Base-by-base conservation (phyloP, 2,888 invertebrate species). In the Linnaemya tessellans region DNA sequence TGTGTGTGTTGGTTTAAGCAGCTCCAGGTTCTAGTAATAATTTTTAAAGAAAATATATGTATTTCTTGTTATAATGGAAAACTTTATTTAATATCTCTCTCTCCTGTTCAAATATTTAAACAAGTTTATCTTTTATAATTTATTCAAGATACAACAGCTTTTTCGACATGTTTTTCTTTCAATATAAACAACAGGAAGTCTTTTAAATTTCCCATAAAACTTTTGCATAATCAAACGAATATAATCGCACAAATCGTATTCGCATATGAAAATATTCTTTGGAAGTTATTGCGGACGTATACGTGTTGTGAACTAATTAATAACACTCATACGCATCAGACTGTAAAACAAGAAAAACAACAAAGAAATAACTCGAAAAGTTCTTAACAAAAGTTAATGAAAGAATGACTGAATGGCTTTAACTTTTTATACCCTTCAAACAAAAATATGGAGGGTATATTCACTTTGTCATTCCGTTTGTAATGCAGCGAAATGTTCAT, bases 221-320 rank as follows among this genome's bases (percentile, higher is more conserved):
- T 7, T 18, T 35, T 51, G 51, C 30, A 7, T 22, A 22, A 9
- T n/a, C 25, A 22, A 15, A 30, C 25, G n/a, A 30, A 3, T 70
- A 68, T n/a, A 38, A 2, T n/a, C n/a, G 0, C 25, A 46, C 10
- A 30, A 73, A 43, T 54, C 10, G 2, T 30, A 30, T 5, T 30
- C 30, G 5, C 30, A 56, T n/a, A 22, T 70, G n/a, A 10, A 54
- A 41, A n/a, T 22, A 3, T 60, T 54, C 18, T 41, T 54, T 30
- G n/a, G 41, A 25, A 30, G 30, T 20, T 18, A 1, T 58, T 25
- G 25, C 38, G 46, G 20, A 58, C 73, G 77, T 78, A 78, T 67
- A 78, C 65, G 78, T 83, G 71, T 56, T 79, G 58, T 56, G 54
- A 68, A 74, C 74, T 74, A 74, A 79, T 74, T 84, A 73, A 73